Evolutionary conservation across 2,888 invertebrate genomes (phyloP).

Genomic region (Drosophila villosipedis): DNA sequence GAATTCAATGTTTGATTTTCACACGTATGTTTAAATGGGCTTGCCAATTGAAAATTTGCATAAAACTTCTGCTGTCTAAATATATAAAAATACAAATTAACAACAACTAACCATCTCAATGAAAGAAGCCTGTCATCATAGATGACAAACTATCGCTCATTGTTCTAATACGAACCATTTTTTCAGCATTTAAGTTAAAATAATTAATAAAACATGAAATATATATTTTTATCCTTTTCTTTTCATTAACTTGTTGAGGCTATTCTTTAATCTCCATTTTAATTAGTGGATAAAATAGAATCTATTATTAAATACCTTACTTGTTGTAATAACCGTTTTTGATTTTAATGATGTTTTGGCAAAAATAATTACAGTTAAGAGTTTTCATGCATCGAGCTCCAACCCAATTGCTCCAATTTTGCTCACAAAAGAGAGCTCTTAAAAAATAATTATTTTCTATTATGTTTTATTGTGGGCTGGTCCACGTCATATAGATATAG

Average conservation of each 20-base stretch:
- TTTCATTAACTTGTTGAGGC: neutral
- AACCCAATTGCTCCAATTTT: neutral
- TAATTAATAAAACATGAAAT: neutral
- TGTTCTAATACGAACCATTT: neutral
- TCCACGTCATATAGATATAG: too few relatives aligned
- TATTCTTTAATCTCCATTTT: neutral
- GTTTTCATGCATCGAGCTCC: neutral
- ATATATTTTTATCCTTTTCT: neutral
- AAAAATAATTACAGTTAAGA: too few relatives aligned
- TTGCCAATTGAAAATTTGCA: constrained; percentile 68
- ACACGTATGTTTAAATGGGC: constrained; percentile 72
- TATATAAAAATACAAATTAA: constrained; percentile 20
- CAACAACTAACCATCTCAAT: constrained; percentile 8
- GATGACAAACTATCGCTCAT: neutral
- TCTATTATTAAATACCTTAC: accelerated
- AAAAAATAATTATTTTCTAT: neutral
- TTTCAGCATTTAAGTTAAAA: neutral
- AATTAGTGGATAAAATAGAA: neutral
- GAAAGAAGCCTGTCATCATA: constrained; percentile 9
- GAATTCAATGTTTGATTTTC: constrained; percentile 68
- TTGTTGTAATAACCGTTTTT: neutral
- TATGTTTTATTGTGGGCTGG: neutral
- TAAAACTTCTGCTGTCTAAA: constrained; percentile 41
- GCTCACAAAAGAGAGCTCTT: neutral
- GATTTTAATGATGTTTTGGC: too few relatives aligned